Conservation (phyloP, 2,888 invertebrate genomes). For the Callyntrura sp. region DNA sequence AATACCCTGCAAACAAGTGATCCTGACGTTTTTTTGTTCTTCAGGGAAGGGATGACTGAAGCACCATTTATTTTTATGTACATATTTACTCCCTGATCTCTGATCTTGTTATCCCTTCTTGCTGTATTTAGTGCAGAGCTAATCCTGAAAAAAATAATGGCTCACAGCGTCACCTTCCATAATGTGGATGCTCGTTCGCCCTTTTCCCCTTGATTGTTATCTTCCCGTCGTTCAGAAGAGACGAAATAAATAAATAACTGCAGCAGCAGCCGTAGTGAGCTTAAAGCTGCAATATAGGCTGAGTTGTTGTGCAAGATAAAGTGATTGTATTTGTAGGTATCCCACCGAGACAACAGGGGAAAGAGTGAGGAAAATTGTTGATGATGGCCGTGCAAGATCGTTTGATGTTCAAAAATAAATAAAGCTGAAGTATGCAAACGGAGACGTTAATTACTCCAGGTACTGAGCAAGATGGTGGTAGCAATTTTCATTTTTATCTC, state of each 20-base stretch:
- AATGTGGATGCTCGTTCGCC: no score
- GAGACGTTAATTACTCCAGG: background rate
- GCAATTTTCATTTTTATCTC: no score
- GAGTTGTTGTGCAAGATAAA: background rate
- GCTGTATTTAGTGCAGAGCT: slow-evolving; percentile 5
- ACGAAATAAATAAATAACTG: background rate
- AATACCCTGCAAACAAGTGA: background rate
- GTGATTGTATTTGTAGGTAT: slow-evolving; percentile 37
- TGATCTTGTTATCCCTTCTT: slow-evolving; percentile 41
- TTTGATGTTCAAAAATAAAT: background rate
- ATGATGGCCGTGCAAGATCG: slow-evolving; percentile 16
- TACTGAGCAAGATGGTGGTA: background rate
- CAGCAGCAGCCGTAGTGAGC: background rate
- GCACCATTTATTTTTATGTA: slow-evolving; percentile 41
- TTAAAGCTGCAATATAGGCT: no score
- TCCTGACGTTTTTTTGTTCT: slow-evolving; percentile 29
- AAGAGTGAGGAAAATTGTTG: slow-evolving; percentile 50
- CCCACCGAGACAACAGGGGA: slow-evolving; percentile 46
- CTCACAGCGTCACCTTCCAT: background rate
- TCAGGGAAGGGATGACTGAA: background rate
- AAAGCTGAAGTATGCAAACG: background rate
- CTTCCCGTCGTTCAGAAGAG: slow-evolving; percentile 28
- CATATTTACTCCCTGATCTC: no score
- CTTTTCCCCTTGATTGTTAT: slow-evolving; percentile 71
- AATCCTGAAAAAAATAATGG: slow-evolving; percentile 4